phyloP scores from a whole-genome alignment of 2,888 invertebrate species.

The Artemia sinica region DNA sequence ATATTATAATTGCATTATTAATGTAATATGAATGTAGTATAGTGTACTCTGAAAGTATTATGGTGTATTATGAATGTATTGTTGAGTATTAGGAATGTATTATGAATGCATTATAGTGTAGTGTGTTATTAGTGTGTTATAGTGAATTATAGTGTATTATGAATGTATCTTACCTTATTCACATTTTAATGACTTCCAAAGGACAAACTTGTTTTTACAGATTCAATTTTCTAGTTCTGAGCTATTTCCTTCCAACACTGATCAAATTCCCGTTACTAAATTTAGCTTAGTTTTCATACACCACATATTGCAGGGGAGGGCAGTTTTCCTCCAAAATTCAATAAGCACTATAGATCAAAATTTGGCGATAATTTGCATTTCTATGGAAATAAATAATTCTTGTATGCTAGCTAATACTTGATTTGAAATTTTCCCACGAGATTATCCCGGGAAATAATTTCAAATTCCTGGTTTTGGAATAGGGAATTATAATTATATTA shows the following conservation, averaged over 20 bases:
- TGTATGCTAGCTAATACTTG: background rate
- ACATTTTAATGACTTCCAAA: too few relatives aligned
- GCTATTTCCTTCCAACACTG: background rate
- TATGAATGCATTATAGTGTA: too few relatives aligned
- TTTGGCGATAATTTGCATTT: conserved; percentile 2
- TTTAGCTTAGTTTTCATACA: background rate
- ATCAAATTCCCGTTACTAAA: background rate
- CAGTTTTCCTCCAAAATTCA: background rate
- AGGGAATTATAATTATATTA: background rate
- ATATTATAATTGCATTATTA: too few relatives aligned
- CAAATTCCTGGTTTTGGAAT: background rate
- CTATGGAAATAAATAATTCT: background rate
- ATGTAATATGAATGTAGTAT: too few relatives aligned
- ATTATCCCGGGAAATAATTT: conserved; percentile 10
- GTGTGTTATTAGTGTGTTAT: too few relatives aligned
- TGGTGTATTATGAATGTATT: too few relatives aligned
- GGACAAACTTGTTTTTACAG: too few relatives aligned
- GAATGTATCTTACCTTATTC: too few relatives aligned
- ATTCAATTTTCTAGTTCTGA: too few relatives aligned
- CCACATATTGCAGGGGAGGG: background rate
- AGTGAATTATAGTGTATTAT: too few relatives aligned
- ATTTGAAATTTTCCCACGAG: background rate
- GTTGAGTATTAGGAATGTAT: too few relatives aligned
- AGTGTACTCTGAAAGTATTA: too few relatives aligned
- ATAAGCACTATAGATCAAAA: conserved; percentile 5